phyloP scores from a whole-genome alignment of 1,140 invertebrate genomes.

The Calliphora vicina region DNA sequence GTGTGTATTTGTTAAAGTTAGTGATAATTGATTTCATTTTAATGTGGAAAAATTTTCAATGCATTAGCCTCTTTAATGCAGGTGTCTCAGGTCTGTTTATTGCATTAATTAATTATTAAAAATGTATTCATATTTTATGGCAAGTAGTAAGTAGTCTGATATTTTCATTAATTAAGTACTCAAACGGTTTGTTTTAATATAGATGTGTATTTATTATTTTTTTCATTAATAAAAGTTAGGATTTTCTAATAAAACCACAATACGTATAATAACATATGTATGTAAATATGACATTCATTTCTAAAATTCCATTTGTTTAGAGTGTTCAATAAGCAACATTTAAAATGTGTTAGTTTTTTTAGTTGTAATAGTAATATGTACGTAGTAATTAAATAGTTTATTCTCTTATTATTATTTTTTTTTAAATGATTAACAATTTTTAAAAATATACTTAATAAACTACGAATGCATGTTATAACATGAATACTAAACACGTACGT shows the following conservation, averaged over 20 bases:
- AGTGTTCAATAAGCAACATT: neutral
- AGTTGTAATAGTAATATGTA: neutral
- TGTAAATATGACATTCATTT: neutral
- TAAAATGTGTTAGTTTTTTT: conserved; percentile 3
- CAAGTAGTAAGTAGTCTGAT: too few relatives aligned
- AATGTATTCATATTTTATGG: too few relatives aligned
- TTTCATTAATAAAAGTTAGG: neutral
- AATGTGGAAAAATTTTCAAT: too few relatives aligned
- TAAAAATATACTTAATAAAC: neutral
- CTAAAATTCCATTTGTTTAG: neutral
- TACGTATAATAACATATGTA: neutral
- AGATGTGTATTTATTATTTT: neutral
- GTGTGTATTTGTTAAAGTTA: too few relatives aligned
- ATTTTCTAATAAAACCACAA: conserved; percentile 12
- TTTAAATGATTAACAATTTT: neutral
- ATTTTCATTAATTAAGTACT: too few relatives aligned
- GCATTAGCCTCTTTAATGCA: too few relatives aligned
- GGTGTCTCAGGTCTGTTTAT: too few relatives aligned
- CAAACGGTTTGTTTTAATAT: too few relatives aligned
- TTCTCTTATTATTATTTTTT: neutral
- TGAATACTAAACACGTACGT: neutral
- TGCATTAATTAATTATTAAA: too few relatives aligned
- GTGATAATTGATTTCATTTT: too few relatives aligned
- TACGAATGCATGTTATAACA: neutral
- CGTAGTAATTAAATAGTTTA: neutral